A percentile compares a stretch with the other conserved stretches of the same genome.
These are phyloP conservation scores for Apogon talboti DNA, from an alignment of 2,797 vertebrate genomes.

Conservation along the genomic window DNA sequence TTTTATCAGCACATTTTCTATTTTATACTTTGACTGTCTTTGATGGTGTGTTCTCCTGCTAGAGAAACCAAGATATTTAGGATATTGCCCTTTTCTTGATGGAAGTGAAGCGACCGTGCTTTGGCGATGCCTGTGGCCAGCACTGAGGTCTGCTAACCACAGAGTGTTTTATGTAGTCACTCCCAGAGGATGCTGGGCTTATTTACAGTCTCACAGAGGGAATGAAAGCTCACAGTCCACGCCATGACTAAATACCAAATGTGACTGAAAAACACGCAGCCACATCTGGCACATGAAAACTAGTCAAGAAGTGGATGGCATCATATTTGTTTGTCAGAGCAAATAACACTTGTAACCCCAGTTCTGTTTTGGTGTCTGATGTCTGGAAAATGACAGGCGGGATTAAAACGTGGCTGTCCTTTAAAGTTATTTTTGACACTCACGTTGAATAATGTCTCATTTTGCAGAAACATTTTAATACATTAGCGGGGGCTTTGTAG, in stretches of 20 bases:
- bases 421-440: constrained; percentile 47
- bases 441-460: constrained; percentile 31
- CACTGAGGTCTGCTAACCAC: constrained; percentile 63
- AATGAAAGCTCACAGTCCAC: constrained; percentile 61
- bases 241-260: constrained; percentile 71
- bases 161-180: constrained; percentile 72
- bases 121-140: constrained; percentile 64
- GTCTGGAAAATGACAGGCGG: constrained; percentile 44
- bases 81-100: constrained; percentile 58
- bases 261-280: constrained; percentile 58
- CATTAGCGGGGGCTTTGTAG: constrained; percentile 6
- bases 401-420: constrained; percentile 60
- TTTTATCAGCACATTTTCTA: constrained; percentile 3
- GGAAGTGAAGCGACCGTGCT: constrained; percentile 42
- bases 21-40: constrained; percentile 23
- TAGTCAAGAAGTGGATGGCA: constrained; percentile 57
- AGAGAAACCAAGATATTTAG: constrained; percentile 59
- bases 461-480: constrained; percentile 23
- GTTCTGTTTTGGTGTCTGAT: constrained; percentile 43
- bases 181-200: constrained; percentile 69
- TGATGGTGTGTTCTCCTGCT: constrained; percentile 17
- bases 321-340: constrained; percentile 67
- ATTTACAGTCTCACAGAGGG: constrained; percentile 73
- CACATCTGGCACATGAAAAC: constrained; percentile 71
- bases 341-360: constrained; percentile 41